Evolutionary conservation across 2,888 invertebrate species (phyloP).

Genomic region (Apotomis capreana): DNA sequence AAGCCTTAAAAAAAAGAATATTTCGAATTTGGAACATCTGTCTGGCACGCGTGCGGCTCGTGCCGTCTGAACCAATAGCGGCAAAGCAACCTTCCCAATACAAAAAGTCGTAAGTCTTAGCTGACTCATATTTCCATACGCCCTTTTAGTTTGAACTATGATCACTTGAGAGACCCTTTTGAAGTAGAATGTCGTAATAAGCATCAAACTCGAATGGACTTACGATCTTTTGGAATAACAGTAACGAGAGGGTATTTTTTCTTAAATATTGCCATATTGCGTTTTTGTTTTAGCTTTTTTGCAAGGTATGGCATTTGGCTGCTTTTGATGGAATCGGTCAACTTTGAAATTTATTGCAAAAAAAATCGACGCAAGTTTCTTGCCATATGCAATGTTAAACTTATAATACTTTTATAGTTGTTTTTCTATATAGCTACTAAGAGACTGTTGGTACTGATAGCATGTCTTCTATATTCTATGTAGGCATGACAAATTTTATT

Average conservation of each 20-base stretch:
- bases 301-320: conserved; percentile 18
- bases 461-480: background rate
- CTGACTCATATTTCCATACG: background rate
- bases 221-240: background rate
- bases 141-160: background rate
- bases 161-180: background rate
- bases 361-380: background rate
- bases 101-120: background rate
- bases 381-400: background rate
- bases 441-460: background rate
- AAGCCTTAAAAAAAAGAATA: conserved; percentile 43
- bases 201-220: background rate
- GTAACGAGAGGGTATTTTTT: conserved; percentile 9
- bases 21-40: conserved; percentile 43
- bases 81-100: conserved; percentile 9
- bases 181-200: background rate
- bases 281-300: conserved; percentile 35
- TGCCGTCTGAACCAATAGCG: conserved; percentile 40
- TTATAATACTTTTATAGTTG: too few species aligned
- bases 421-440: background rate
- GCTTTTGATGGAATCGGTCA: conserved; percentile 15
- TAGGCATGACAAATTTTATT: background rate
- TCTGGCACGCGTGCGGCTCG: conserved; percentile 42
- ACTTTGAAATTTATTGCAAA: background rate
- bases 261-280: conserved; percentile 36